Evolutionary conservation across 2,888 invertebrate species (phyloP).

Genomic region (Ectemnius continuus): DNA sequence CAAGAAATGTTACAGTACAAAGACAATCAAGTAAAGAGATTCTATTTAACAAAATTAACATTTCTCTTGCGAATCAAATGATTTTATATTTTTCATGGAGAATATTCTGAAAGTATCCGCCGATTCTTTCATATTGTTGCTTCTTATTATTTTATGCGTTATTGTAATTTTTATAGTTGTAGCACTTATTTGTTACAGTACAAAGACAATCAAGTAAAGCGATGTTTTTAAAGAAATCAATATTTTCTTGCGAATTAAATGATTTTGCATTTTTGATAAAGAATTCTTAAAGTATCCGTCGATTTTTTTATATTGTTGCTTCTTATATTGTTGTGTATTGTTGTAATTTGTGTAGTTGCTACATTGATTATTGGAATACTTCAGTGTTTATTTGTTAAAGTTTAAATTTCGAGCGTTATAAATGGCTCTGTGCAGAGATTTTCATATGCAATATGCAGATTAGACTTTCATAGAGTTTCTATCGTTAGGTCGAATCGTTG

Average conservation of each 20-base stretch:
- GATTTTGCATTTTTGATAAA: too few relatives aligned
- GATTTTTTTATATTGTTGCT: not conserved
- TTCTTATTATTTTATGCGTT: not conserved
- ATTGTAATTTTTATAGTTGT: not conserved
- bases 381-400: not conserved
- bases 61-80: too few relatives aligned
- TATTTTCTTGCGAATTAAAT: too few relatives aligned
- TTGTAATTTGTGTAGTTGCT: not conserved
- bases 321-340: not conserved
- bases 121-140: not conserved
- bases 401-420: not conserved
- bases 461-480: conserved; percentile 1
- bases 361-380: too few relatives aligned
- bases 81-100: too few relatives aligned
- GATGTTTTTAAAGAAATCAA: not conserved
- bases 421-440: not conserved
- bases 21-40: conserved; percentile 82
- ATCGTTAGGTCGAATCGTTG: conserved; percentile 79
- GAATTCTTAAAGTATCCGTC: not conserved
- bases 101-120: not conserved
- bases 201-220: conserved; percentile 85
- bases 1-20: conserved; percentile 85
- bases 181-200: conserved; percentile 84
- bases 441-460: not conserved
- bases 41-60: not conserved